Evolutionary conservation across 2,113 vertebrate genomes (phyloP).

Genomic region (Oostethus manadensis): DNA sequence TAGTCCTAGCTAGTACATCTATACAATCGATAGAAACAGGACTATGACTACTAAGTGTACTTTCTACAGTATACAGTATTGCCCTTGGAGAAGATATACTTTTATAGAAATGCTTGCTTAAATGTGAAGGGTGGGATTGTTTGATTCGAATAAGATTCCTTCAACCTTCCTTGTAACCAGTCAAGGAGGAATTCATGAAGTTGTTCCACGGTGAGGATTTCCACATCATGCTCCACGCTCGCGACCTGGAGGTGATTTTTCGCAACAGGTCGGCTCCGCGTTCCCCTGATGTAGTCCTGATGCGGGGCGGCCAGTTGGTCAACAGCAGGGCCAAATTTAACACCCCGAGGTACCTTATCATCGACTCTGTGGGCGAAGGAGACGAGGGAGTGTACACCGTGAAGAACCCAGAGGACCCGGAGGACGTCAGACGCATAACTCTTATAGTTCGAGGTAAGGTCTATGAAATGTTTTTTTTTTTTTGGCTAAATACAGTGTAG

Average conservation of each 20-base stretch:
- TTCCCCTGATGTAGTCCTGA: constrained; percentile 36
- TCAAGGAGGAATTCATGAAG: constrained; percentile 20
- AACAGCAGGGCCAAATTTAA: constrained; percentile 47
- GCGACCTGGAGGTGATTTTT: constrained; percentile 51
- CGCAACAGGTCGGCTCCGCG: constrained; percentile 14
- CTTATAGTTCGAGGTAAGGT: constrained; percentile 68
- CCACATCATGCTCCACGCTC: constrained; percentile 52
- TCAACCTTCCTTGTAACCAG: constrained; percentile 6
- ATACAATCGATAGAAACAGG: too few relatives aligned
- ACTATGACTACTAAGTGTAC: too few relatives aligned
- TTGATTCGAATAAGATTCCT: neutral
- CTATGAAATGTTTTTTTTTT: too few relatives aligned
- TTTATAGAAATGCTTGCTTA: too few relatives aligned
- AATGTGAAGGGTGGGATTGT: neutral
- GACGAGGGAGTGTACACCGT: constrained; percentile 71
- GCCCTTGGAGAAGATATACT: too few relatives aligned
- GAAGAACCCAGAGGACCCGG: constrained; percentile 35
- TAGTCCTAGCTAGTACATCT: too few relatives aligned
- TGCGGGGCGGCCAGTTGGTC: constrained; percentile 34
- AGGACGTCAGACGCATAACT: constrained; percentile 25
- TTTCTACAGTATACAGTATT: too few relatives aligned
- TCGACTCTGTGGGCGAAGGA: constrained; percentile 58
- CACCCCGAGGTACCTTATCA: constrained; percentile 51
- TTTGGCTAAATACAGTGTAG: too few relatives aligned
- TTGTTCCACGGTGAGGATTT: constrained; percentile 66